Conservation (phyloP, 2,113 vertebrate genomes). For the Nansenia antarctica region DNA sequence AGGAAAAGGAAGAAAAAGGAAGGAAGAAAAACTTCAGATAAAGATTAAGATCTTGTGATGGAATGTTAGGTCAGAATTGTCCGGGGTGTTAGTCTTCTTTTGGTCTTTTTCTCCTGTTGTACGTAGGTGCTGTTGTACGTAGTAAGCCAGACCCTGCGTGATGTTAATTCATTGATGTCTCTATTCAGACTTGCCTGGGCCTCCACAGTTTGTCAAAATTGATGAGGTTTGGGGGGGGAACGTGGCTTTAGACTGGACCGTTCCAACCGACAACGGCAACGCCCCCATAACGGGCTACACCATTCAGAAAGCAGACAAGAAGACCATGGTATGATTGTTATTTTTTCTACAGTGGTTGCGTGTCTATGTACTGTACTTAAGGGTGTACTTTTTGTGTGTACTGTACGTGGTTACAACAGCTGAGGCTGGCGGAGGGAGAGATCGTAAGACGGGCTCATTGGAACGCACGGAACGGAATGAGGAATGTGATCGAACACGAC, state of each 20-base stretch:
- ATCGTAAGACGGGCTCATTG: no score
- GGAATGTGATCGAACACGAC: no score
- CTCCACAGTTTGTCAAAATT: slow-evolving; percentile 86
- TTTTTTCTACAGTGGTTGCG: neutral
- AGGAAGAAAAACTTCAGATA: neutral
- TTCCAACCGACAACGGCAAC: slow-evolving; percentile 91
- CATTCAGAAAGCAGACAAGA: slow-evolving; percentile 98
- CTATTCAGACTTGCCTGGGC: slow-evolving; percentile 87
- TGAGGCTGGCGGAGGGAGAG: no score
- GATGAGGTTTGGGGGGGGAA: slow-evolving; percentile 96
- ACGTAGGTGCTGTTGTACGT: neutral
- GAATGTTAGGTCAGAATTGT: no score
- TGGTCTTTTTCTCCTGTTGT: neutral
- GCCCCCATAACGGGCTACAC: slow-evolving; percentile 94
- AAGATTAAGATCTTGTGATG: no score
- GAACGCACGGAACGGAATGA: no score
- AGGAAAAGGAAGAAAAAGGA: neutral
- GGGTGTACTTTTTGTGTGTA: neutral
- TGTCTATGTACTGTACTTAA: neutral
- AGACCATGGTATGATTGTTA: slow-evolving; percentile 88
- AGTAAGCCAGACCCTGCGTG: neutral
- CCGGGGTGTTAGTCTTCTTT: neutral
- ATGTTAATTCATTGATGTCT: neutral
- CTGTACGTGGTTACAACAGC: neutral
- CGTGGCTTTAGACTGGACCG: slow-evolving; percentile 90